These are phyloP conservation scores for Chloropsis cyanopogon DNA, from an alignment of 2,113 vertebrate species.

Conservation along the genomic window DNA sequence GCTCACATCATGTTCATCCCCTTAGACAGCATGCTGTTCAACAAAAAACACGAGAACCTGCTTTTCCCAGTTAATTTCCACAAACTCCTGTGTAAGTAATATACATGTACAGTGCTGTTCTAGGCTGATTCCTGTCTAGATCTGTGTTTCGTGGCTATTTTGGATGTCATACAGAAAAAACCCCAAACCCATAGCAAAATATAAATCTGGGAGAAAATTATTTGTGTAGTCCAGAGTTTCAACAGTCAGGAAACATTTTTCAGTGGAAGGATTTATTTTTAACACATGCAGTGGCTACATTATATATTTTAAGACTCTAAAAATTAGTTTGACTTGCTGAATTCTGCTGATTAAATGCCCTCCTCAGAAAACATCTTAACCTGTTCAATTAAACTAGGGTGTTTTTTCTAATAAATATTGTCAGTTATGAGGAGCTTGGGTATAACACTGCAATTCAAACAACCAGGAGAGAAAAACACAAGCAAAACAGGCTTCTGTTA, in stretches of 20 bases:
- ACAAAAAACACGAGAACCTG: not conserved
- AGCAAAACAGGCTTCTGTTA: not conserved
- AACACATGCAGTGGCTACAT: not conserved
- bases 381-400: not conserved
- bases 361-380: not conserved
- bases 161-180: not conserved
- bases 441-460: not conserved
- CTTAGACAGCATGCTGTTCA: not conserved
- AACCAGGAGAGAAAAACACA: not conserved
- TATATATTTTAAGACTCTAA: not conserved
- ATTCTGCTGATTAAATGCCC: not conserved
- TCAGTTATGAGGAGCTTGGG: not conserved
- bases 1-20: not conserved
- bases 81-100: not conserved
- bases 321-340: not conserved
- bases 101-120: not conserved
- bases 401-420: not conserved
- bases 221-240: not conserved
- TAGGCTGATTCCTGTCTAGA: not conserved
- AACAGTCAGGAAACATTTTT: not conserved
- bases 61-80: not conserved
- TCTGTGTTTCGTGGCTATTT: not conserved
- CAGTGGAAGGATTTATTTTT: not conserved
- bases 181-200: not conserved
- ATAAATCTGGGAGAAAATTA: not conserved